phyloP scores from a whole-genome alignment of 2,888 invertebrate genomes.

The Latrodectus hesperus region DNA sequence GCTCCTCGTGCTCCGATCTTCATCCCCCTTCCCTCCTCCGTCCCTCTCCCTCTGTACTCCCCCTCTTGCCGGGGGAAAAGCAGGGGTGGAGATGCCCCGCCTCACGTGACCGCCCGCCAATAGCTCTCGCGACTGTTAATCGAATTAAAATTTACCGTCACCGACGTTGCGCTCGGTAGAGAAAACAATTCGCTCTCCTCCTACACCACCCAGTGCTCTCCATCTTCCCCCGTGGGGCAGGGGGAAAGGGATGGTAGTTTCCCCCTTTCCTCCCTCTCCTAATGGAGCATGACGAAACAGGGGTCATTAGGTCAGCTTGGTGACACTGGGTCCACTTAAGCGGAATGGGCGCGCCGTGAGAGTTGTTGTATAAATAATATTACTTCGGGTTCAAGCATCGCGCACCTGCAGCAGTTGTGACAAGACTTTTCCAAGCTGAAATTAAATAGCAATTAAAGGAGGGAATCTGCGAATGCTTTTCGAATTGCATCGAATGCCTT shows the following conservation, averaged over 20 bases:
- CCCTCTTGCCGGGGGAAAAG: slow-evolving; percentile 15
- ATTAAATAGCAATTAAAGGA: neutral
- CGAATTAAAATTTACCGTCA: slow-evolving; percentile 70
- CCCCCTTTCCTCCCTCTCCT: slow-evolving; percentile 25
- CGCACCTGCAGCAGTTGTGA: slow-evolving; percentile 32
- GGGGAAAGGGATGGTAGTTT: neutral
- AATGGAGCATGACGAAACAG: slow-evolving; percentile 65
- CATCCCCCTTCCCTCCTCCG: slow-evolving; percentile 5
- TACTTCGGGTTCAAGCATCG: slow-evolving; percentile 11
- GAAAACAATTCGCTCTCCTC: slow-evolving; percentile 47
- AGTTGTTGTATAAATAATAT: slow-evolving; percentile 51
- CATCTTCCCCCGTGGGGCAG: slow-evolving; percentile 29
- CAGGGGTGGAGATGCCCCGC: slow-evolving; percentile 39
- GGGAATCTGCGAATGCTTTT: no score
- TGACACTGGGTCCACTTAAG: slow-evolving; percentile 56
- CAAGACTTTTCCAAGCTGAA: neutral
- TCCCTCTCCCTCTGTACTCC: slow-evolving; percentile 1
- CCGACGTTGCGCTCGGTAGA: slow-evolving; percentile 53
- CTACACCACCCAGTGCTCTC: slow-evolving; percentile 20
- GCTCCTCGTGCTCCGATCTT: slow-evolving; percentile 58
- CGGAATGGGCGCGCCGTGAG: slow-evolving; percentile 30
- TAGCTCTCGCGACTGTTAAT: slow-evolving; percentile 69
- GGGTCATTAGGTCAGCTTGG: slow-evolving; percentile 67
- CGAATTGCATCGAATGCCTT: no score
- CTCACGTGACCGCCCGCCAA: slow-evolving; percentile 68